Base-by-base conservation (phyloP, 2,113 vertebrate species). In the Vidua chalybeata region DNA sequence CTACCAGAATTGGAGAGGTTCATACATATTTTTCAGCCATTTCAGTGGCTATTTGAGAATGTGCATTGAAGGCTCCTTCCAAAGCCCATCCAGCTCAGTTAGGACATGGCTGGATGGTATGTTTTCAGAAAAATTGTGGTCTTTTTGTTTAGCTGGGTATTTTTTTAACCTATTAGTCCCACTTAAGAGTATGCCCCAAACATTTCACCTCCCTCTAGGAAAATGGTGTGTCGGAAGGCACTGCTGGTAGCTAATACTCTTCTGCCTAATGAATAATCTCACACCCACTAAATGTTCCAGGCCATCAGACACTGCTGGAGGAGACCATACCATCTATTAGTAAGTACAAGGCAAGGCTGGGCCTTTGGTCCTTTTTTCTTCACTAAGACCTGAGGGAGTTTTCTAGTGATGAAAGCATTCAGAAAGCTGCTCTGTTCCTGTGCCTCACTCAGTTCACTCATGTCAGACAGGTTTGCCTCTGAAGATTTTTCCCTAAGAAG, bases 231-330 rank as follows among this genome's bases (percentile, higher is more conserved):
- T 37, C 71, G 62, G 49, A 77, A 90, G 56, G n/a, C 22, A 76
- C 63, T 49, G 54, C 28, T 52, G n/a, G 59, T 49, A 89, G 37
- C 26, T 2, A 3, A 41, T 21, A 66, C 3, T 77, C 54, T 46
- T 66, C 55, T 77, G 37, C 19, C 62, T 68, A 51, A 72, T 51
- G 39, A 90, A 59, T 48, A 82, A 72, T 31, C 31, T 62, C 61
- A 73, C 51, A 78, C 4, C 4, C 41, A 46, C 33, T 62, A 61
- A 69, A 91, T n/a, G 11, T n/a, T 77, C 46, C 68, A 45, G 0
- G 1, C 7, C 9, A 8, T 30, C 77, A 72, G 58, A 67, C 30
- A 15, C 10, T 0, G 2, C 75, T 19, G 0, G 1, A 58, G 21
- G 41, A 84, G 15, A 72, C 15, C 27, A 12, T 24, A 73, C 28